Evolutionary conservation across 2,888 invertebrate genomes (phyloP).

Genomic region (Tenthredo livida): DNA sequence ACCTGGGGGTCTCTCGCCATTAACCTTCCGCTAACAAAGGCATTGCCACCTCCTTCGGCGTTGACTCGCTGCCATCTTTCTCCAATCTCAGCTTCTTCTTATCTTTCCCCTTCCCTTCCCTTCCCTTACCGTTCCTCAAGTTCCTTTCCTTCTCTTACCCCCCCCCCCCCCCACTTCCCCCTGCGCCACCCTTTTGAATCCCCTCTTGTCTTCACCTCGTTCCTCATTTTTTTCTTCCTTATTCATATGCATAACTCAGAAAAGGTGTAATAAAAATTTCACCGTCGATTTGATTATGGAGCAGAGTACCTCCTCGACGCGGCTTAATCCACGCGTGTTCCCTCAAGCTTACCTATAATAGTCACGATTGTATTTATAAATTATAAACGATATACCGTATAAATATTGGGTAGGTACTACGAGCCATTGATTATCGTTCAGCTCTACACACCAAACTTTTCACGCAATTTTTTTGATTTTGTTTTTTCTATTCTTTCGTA

Average conservation of each 20-base stretch:
- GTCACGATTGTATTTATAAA: constrained; percentile 17
- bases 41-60: constrained; percentile 72
- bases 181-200: not conserved
- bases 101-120: not conserved
- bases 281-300: constrained; percentile 65
- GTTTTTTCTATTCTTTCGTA: not conserved
- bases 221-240: constrained; percentile 64
- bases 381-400: constrained; percentile 13
- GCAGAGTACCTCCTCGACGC: constrained; percentile 57
- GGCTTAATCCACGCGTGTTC: constrained; percentile 35
- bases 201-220: constrained; percentile 39
- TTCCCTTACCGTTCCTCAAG: not conserved
- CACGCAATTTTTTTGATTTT: not conserved
- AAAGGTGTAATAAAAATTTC: constrained; percentile 76
- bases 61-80: constrained; percentile 54
- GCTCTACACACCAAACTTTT: not conserved
- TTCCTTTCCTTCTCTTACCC: not conserved
- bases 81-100: constrained; percentile 49
- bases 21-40: constrained; percentile 75
- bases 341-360: constrained; percentile 15
- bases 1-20: constrained; percentile 72
- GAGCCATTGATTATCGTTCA: constrained; percentile 5
- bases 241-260: constrained; percentile 76
- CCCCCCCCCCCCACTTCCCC: not conserved
- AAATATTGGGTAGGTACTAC: constrained; percentile 9